Evolutionary conservation across 2,888 invertebrate species (phyloP), one percentile per base, ranked within the genome.

Genomic region (Hydroisotoma schaefferi): DNA sequence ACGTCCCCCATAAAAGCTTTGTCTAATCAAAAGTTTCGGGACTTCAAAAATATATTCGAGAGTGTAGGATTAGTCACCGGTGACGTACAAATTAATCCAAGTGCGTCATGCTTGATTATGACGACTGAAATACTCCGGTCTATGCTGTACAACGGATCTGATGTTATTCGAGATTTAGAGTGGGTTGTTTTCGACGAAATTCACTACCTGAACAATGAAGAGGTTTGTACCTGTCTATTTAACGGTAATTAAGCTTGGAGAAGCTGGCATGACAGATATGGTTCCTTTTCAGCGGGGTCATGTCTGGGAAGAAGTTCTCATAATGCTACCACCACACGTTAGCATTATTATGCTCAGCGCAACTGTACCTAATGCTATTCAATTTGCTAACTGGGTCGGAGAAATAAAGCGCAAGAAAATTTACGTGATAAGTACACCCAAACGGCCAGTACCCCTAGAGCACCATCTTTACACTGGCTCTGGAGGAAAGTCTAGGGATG

Each of bases 181-280:
- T 99, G 94, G 81, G 99, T 99, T 2, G 93, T 99, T 74, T 99
- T 99, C 76, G 99, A 99, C 78, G 99, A 99, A 80, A 95, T 98
- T 6, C 99, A 99, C 77, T 99, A 99, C 75, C 93, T 99, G 67
- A 99, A 98, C 77, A 94, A 99, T 78, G 84, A 87, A 43, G 93
- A 94, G 80, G 90, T 88, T 73, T 75, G 76, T 43, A 48, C 10
- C 18, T 26, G 25, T 55, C 29, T 26, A n/a, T n/a, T n/a, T n/a
- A n/a, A n/a, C n/a, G 26, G 37, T 15, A 38, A 3, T 29, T 53
- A 37, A 55, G 29, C n/a, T n/a, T 58, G 25, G 54, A 37, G 2
- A 23, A 59, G 18, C 10, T 55, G 18, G 33, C 8, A 10, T 33
- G 33, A 33, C 8, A 33, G 8, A 15, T 44, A 37, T 58, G 20